Evolutionary conservation across 2,888 invertebrate genomes (phyloP).

Genomic region (Apamea epomidion): DNA sequence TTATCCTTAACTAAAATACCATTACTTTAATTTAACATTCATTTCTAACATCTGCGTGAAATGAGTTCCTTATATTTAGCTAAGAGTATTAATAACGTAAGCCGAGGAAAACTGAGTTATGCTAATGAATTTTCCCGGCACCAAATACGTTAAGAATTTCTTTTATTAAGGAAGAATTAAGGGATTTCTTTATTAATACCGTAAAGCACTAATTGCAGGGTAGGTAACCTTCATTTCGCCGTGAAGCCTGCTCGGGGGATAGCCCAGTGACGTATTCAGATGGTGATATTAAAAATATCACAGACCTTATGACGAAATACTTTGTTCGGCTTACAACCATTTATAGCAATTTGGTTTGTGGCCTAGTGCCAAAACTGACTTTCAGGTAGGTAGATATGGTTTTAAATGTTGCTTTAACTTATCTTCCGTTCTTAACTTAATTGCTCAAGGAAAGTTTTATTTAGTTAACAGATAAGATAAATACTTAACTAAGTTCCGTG

Average conservation of each 20-base stretch:
- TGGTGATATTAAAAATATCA: slow-evolving; percentile 28
- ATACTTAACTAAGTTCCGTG: slow-evolving; percentile 44
- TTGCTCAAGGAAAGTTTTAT: slow-evolving; percentile 35
- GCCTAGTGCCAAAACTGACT: slow-evolving; percentile 25
- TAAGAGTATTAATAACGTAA: slow-evolving; percentile 62
- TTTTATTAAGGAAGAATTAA: slow-evolving; percentile 80
- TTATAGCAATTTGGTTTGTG: slow-evolving; percentile 12
- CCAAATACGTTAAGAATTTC: slow-evolving; percentile 73
- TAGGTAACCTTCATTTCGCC: slow-evolving; percentile 78
- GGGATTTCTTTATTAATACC: slow-evolving; percentile 84
- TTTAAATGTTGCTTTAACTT: slow-evolving; percentile 13
- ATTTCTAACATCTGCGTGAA: slow-evolving; percentile 46
- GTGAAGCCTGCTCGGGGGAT: slow-evolving; percentile 73
- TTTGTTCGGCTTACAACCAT: slow-evolving; percentile 20
- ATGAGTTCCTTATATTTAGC: slow-evolving; percentile 45
- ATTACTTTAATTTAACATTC: slow-evolving; percentile 50
- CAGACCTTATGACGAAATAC: slow-evolving; percentile 19
- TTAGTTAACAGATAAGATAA: slow-evolving; percentile 34
- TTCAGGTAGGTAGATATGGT: slow-evolving; percentile 14
- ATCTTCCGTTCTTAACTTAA: slow-evolving; percentile 20
- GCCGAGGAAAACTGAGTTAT: slow-evolving; percentile 63
- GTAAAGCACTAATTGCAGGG: slow-evolving; percentile 81
- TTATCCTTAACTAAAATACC: slow-evolving; percentile 60
- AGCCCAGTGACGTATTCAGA: slow-evolving; percentile 70
- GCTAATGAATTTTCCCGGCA: slow-evolving; percentile 67